Conservation (phyloP, 2,888 invertebrate genomes). For the Prosopocoilus inquinatus region DNA sequence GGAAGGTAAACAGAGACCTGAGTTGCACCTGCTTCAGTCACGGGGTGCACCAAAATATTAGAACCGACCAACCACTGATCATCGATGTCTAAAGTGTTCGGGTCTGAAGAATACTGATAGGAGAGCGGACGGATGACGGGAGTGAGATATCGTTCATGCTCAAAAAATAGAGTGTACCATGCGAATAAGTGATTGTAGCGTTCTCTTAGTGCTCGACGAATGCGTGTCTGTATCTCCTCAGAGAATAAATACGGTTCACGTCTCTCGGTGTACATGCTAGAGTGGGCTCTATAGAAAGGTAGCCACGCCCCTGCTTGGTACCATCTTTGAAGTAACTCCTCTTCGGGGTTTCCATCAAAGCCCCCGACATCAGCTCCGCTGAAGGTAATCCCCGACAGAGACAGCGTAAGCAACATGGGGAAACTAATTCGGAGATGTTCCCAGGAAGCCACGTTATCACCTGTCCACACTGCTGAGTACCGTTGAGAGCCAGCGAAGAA, state of each 20-base stretch:
- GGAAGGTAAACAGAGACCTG: slow-evolving; percentile 84
- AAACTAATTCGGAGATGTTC: slow-evolving; percentile 76
- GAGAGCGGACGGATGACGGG: slow-evolving; percentile 89
- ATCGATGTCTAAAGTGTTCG: slow-evolving; percentile 73
- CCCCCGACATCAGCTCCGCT: slow-evolving; percentile 94
- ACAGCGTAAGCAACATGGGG: slow-evolving; percentile 86
- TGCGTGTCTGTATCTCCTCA: slow-evolving; percentile 58
- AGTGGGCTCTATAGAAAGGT: slow-evolving; percentile 93
- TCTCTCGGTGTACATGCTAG: slow-evolving; percentile 89
- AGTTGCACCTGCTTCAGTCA: slow-evolving; percentile 70
- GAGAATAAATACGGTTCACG: slow-evolving; percentile 94
- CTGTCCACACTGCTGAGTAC: slow-evolving; percentile 90
- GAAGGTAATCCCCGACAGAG: slow-evolving; percentile 80
- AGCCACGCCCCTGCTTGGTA: slow-evolving; percentile 83
- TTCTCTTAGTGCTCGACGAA: slow-evolving; percentile 58
- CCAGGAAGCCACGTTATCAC: slow-evolving; percentile 93
- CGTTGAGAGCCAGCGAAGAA: slow-evolving; percentile 89
- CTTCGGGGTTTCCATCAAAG: slow-evolving; percentile 85
- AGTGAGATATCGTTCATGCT: slow-evolving; percentile 74
- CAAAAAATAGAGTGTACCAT: slow-evolving; percentile 89
- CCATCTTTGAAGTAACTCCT: slow-evolving; percentile 87
- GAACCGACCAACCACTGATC: slow-evolving; percentile 77
- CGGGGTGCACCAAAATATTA: slow-evolving; percentile 79
- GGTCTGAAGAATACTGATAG: slow-evolving; percentile 83
- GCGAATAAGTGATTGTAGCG: slow-evolving; percentile 85